Evolutionary conservation across 2,797 vertebrate genomes (phyloP), one percentile per base, ranked within the genome.

Genomic region (Pangasius mekongensis): DNA sequence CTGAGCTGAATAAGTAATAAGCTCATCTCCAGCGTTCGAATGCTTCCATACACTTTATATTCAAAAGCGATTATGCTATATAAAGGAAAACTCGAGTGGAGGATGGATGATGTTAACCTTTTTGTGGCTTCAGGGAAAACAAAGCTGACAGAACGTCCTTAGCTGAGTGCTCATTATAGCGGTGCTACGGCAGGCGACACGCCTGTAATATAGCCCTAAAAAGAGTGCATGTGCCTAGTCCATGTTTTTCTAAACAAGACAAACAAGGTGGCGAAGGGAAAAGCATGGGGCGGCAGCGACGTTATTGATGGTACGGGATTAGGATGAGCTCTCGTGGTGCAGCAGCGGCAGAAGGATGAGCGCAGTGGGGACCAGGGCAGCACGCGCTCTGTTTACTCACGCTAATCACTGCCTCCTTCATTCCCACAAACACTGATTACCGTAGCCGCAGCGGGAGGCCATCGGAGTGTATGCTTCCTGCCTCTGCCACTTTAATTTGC

Each of bases 351-450:
- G 49, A 91, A 73, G 85, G 89, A 91, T 67, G 89, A 91, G 88
- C 93, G 87, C 86, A 92, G 91, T 90, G 87, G 90, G 86, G 71
- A 91, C 85, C 84, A 67, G 81, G 69, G 86, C 91, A 90, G 85
- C 92, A 92, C 92, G 89, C 92, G 90, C 93, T 91, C 87, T 93
- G 91, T 93, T 94, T 92, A 93, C 92, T 92, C 88, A 69, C 83
- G 91, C 92, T 93, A 94, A 94, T 93, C 87, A 92, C 92, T 92
- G 91, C 88, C 86, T 92, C 88, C 91, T 93, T 88, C 89, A 89
- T 92, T 92, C 89, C 92, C 90, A 91, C 91, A 90, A 94, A 88
- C 91, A 89, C 92, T 94, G 94, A 94, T 94, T 94, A 93, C 93
- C 60, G 90, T 91, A 92, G 91, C 89, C 91, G 86, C 91, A 88